Evolutionary conservation across 2,113 vertebrate genomes (phyloP).

Genomic region (Scatophagus argus): DNA sequence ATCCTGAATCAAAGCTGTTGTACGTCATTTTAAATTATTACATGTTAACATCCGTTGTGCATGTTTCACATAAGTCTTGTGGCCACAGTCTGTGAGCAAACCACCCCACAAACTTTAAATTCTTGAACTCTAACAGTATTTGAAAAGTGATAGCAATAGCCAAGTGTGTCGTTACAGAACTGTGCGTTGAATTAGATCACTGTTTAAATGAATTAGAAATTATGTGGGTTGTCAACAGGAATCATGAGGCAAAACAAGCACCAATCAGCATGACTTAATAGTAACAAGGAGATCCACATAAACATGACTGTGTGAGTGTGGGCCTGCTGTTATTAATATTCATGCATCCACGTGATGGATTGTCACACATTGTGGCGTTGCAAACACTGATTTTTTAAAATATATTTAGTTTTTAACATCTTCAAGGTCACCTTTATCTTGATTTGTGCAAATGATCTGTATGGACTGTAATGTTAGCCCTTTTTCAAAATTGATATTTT

Average conservation of each 20-base stretch:
- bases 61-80: neutral
- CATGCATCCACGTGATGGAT: conserved; percentile 45
- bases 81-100: neutral
- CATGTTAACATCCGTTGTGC: neutral
- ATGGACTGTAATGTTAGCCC: too few species aligned
- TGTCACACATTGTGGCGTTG: conserved; percentile 29
- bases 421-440: neutral
- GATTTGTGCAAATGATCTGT: neutral
- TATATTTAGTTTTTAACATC: too few species aligned
- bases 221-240: conserved; percentile 21
- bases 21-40: neutral
- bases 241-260: conserved; percentile 15
- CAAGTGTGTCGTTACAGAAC: neutral
- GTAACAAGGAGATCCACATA: conserved; percentile 7
- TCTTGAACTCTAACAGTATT: neutral
- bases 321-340: conserved; percentile 55
- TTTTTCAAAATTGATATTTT: too few species aligned
- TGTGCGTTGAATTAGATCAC: neutral
- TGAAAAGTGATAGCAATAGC: neutral
- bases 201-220: conserved; percentile 32
- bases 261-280: conserved; percentile 16
- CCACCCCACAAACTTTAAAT: neutral
- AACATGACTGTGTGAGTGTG: neutral
- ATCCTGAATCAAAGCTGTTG: neutral
- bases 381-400: conserved; percentile 38